phyloP scores from a whole-genome alignment of 2,888 invertebrate genomes.

The Ferrisia virgata region DNA sequence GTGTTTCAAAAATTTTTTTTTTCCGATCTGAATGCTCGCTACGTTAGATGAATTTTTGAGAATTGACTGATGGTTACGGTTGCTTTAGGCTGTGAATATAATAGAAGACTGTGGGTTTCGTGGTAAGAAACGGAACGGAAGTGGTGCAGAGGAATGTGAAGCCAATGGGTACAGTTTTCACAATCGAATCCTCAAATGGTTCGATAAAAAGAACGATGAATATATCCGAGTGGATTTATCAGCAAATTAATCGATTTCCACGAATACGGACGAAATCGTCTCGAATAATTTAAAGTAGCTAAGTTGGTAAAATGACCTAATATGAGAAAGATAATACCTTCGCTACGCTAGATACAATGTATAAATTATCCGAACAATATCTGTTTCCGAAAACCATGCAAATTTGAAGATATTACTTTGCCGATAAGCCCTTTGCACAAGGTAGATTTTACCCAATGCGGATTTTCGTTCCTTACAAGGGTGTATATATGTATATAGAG shows the following conservation, averaged over 20 bases:
- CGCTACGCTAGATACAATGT: neutral
- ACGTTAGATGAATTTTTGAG: too few relatives aligned
- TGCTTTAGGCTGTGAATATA: too few relatives aligned
- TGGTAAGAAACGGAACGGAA: too few relatives aligned
- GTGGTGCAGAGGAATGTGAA: too few relatives aligned
- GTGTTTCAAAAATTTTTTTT: too few relatives aligned
- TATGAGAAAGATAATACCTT: neutral
- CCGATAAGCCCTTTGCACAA: neutral
- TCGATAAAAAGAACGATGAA: too few relatives aligned
- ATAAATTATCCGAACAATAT: neutral
- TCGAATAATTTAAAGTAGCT: neutral
- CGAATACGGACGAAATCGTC: neutral
- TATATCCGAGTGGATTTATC: too few relatives aligned
- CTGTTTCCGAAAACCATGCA: constrained; percentile 4
- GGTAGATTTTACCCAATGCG: neutral
- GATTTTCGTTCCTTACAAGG: neutral
- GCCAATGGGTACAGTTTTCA: too few relatives aligned
- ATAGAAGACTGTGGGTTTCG: too few relatives aligned
- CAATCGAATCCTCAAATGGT: too few relatives aligned
- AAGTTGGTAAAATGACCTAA: neutral
- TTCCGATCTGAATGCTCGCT: too few relatives aligned
- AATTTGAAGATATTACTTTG: neutral
- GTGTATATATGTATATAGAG: neutral
- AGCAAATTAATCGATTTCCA: neutral
- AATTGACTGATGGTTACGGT: too few relatives aligned